These are phyloP conservation scores for Eubasilissa splendida DNA, from an alignment of 2,888 invertebrate species.

Conservation along the genomic window DNA sequence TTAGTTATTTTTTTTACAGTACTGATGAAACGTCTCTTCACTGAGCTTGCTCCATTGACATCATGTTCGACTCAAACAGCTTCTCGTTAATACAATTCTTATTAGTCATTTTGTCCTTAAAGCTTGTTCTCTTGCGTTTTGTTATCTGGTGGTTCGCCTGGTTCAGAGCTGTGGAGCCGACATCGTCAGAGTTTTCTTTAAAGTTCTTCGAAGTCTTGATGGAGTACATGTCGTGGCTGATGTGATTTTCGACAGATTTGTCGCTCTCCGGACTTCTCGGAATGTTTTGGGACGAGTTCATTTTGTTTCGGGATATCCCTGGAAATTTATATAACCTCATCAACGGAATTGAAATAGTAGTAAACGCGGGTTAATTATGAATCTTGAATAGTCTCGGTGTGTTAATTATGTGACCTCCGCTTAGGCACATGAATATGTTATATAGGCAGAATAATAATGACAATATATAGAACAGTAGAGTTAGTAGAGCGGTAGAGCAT, in stretches of 20 bases:
- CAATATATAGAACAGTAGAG: no score
- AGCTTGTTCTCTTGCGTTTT: constrained; percentile 34
- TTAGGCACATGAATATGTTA: no score
- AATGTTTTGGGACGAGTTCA: constrained; percentile 53
- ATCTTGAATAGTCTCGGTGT: no score
- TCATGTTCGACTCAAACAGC: constrained; percentile 31
- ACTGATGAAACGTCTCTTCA: not conserved
- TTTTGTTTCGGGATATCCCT: constrained; percentile 60
- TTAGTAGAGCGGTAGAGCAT: no score
- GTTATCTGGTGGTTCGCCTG: constrained; percentile 42
- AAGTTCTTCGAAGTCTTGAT: constrained; percentile 4
- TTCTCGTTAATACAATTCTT: constrained; percentile 31
- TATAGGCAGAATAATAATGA: no score
- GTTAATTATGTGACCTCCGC: no score
- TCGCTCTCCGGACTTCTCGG: constrained; percentile 71
- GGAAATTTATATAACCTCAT: not conserved
- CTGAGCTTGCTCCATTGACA: constrained; percentile 38
- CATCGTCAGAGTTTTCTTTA: constrained; percentile 38
- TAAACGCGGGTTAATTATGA: no score
- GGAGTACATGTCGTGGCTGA: constrained; percentile 63
- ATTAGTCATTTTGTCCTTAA: constrained; percentile 14
- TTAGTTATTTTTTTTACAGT: not conserved
- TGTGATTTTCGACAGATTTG: constrained; percentile 71
- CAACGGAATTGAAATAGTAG: no score
- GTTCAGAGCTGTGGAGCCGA: constrained; percentile 26